These are phyloP conservation scores for Phataginus tricuspis DNA, from an alignment of 2,797 vertebrate genomes.

Conservation along the genomic window DNA sequence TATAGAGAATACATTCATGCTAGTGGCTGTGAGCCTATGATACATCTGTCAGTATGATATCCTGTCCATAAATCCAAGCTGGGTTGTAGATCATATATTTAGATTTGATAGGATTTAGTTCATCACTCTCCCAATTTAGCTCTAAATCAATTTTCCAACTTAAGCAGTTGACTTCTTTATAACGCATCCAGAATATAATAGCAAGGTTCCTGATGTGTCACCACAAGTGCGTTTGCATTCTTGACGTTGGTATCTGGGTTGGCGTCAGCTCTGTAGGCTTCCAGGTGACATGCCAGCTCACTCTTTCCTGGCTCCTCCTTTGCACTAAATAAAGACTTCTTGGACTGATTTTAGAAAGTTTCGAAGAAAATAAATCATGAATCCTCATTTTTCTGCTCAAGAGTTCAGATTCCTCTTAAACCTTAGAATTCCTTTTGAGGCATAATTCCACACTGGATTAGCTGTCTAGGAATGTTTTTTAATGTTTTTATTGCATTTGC, in stretches of 20 bases:
- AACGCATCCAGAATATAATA: slow-evolving; percentile 46
- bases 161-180: slow-evolving; percentile 46
- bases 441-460: background rate
- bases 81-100: slow-evolving; percentile 55
- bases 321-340: background rate
- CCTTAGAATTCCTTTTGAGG: background rate
- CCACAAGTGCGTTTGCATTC: background rate
- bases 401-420: background rate
- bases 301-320: background rate
- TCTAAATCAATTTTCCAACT: slow-evolving; percentile 59
- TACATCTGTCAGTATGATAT: slow-evolving; percentile 2
- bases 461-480: background rate
- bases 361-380: background rate
- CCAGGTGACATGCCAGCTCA: background rate
- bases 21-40: slow-evolving; percentile 45
- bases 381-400: background rate
- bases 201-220: background rate
- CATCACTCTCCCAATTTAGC: slow-evolving; percentile 33
- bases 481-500: background rate
- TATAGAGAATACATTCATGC: slow-evolving; percentile 51
- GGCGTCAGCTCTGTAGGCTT: background rate
- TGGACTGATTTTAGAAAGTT: background rate
- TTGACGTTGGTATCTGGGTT: background rate
- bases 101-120: slow-evolving; percentile 56
- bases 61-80: background rate